Conservation (phyloP, 2,797 vertebrate species). For the Siniperca scherzeri region DNA sequence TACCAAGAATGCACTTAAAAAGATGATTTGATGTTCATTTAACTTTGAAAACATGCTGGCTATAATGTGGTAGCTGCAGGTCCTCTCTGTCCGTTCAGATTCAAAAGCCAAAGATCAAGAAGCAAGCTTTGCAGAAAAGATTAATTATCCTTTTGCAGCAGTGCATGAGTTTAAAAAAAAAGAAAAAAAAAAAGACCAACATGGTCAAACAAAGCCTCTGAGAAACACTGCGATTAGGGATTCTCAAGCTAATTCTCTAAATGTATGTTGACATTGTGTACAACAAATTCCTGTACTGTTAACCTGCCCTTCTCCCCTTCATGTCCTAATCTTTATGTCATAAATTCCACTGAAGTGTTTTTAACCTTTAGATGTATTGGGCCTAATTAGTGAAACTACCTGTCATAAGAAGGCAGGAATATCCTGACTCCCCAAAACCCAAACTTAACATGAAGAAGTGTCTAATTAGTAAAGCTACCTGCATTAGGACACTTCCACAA, state of each 20-base stretch:
- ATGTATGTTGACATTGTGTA: slow-evolving; percentile 22
- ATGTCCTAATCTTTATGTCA: slow-evolving; percentile 25
- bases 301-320: slow-evolving; percentile 32
- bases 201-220: slow-evolving; percentile 27
- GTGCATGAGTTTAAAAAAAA: slow-evolving; percentile 3
- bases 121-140: slow-evolving; percentile 42
- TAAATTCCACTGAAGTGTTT: slow-evolving; percentile 37
- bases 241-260: slow-evolving; percentile 37
- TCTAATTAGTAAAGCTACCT: slow-evolving; percentile 59
- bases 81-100: slow-evolving; percentile 14
- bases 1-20: slow-evolving; percentile 24
- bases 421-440: slow-evolving; percentile 21
- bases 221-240: slow-evolving; percentile 14
- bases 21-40: slow-evolving; percentile 33
- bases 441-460: slow-evolving; percentile 29
- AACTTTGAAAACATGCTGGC: slow-evolving; percentile 23
- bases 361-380: slow-evolving; percentile 51
- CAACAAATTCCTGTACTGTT: slow-evolving; percentile 5
- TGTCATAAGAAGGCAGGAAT: slow-evolving; percentile 44
- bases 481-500: slow-evolving; percentile 17
- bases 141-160: slow-evolving; percentile 50
- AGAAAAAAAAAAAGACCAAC: slow-evolving; percentile 26
- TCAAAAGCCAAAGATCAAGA: slow-evolving; percentile 53
- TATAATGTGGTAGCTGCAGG: background rate
- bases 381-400: slow-evolving; percentile 62